Percentiles rank a stretch among this genome's conserved stretches.
Conservation (phyloP, 2,888 invertebrate species). For the Sinodicranocentrus sp. region DNA sequence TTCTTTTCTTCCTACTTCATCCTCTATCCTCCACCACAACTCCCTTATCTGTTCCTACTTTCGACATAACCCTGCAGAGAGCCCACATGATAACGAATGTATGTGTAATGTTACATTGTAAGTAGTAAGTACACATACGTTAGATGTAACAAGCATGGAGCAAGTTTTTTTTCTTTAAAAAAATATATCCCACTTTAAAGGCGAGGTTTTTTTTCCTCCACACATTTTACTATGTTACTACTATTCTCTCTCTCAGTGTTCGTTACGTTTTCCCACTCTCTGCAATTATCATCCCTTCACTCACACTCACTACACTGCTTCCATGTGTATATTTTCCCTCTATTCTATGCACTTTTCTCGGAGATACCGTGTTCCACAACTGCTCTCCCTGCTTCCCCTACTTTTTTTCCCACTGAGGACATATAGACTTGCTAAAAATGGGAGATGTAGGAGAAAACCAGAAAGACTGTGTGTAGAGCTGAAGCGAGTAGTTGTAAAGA, state of each 20-base stretch:
- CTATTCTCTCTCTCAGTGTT: background rate
- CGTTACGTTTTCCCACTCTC: constrained; percentile 42
- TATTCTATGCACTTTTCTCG: background rate
- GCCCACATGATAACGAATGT: constrained; percentile 14
- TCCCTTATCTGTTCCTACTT: constrained; percentile 2
- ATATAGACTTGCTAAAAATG: background rate
- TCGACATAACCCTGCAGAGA: background rate
- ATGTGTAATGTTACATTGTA: constrained; percentile 25
- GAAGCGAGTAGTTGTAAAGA: too few species aligned
- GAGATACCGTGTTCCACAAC: background rate
- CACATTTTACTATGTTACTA: constrained; percentile 28
- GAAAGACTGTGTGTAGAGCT: too few species aligned
- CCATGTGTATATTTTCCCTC: background rate
- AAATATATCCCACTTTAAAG: constrained; percentile 55
- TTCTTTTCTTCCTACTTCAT: background rate
- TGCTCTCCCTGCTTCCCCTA: background rate
- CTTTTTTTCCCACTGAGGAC: background rate
- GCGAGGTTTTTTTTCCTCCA: constrained; percentile 29
- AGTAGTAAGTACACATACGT: constrained; percentile 45
- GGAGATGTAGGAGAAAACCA: background rate
- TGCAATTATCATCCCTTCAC: constrained; percentile 63
- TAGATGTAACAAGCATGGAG: constrained; percentile 42
- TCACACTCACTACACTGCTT: constrained; percentile 29
- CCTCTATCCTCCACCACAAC: constrained; percentile 22
- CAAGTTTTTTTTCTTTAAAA: too few species aligned